Evolutionary conservation across 2,888 invertebrate species (phyloP).

Genomic region (Ectemnius lituratus): DNA sequence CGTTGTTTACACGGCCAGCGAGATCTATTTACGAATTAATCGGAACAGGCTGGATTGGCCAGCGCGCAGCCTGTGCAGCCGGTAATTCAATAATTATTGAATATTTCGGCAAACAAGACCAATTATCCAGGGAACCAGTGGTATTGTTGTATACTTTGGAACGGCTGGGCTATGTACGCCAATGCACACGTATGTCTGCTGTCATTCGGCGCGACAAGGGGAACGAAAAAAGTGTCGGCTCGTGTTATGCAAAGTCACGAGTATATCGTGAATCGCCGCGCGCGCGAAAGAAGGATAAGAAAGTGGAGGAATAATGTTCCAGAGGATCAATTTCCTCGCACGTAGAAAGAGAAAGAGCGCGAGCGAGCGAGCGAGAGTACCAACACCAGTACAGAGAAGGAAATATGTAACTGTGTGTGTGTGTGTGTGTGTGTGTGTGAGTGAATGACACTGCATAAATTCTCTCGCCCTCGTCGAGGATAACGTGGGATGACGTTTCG

Average conservation of each 20-base stretch:
- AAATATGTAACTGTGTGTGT: too few species aligned
- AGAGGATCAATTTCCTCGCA: conserved; percentile 27
- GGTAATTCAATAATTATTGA: conserved; percentile 45
- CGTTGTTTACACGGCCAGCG: conserved; percentile 41
- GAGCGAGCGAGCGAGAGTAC: too few species aligned
- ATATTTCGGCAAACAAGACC: conserved; percentile 33
- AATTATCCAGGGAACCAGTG: conserved; percentile 27
- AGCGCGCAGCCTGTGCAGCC: conserved; percentile 11
- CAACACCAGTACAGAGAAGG: too few species aligned
- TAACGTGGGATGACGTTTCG: conserved; percentile 52
- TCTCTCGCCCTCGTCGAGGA: conserved; percentile 37
- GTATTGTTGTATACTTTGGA: not conserved
- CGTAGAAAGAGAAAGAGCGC: conserved; percentile 12
- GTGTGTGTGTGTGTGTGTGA: too few species aligned
- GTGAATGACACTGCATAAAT: conserved; percentile 41
- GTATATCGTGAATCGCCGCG: not conserved
- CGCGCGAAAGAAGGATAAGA: conserved; percentile 8
- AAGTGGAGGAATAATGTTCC: conserved; percentile 22
- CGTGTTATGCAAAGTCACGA: conserved; percentile 4
- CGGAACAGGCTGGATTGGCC: conserved; percentile 29
- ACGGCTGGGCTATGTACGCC: too few species aligned
- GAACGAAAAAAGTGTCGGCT: not conserved
- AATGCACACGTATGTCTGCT: too few species aligned
- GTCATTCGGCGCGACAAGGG: too few species aligned
- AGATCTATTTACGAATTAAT: conserved; percentile 49